phyloP scores from a whole-genome alignment of 2,888 invertebrate species.

The Chaetogeoica ovagalla region DNA sequence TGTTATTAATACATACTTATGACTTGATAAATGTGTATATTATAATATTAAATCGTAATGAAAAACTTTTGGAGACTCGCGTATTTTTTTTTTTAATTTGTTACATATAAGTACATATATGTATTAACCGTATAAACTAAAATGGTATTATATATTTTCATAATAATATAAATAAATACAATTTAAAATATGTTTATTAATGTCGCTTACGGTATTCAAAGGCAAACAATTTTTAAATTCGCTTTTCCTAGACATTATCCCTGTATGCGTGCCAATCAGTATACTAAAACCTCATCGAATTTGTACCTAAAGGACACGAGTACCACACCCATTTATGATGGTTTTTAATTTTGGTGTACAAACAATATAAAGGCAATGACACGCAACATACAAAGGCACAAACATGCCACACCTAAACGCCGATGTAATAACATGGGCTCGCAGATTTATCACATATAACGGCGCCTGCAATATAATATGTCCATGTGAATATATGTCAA shows the following conservation, averaged over 20 bases:
- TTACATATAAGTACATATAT: no score
- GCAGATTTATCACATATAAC: conserved; percentile 20
- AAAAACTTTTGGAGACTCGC: no score
- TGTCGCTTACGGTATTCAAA: background rate
- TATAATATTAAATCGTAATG: no score
- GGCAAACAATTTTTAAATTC: conserved; percentile 4
- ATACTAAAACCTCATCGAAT: conserved; percentile 21
- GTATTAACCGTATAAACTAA: no score
- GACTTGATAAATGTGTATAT: no score
- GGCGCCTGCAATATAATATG: background rate
- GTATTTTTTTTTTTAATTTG: no score
- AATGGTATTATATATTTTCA: no score
- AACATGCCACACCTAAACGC: conserved; percentile 42
- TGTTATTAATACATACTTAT: no score
- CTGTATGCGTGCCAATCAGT: background rate
- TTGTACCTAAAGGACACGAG: background rate
- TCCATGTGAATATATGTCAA: background rate
- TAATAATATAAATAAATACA: no score
- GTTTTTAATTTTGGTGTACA: conserved; percentile 34
- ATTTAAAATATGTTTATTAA: no score
- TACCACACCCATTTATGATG: conserved; percentile 43
- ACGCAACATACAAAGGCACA: conserved; percentile 26
- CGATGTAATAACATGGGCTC: conserved; percentile 24
- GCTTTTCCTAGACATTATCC: conserved; percentile 15
- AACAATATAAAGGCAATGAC: conserved; percentile 26